A percentile compares a stretch with the other conserved stretches of the same genome.
These are phyloP conservation scores for Leptoteleia sp. DNA, from an alignment of 1,140 invertebrate species.

Conservation along the genomic window DNA sequence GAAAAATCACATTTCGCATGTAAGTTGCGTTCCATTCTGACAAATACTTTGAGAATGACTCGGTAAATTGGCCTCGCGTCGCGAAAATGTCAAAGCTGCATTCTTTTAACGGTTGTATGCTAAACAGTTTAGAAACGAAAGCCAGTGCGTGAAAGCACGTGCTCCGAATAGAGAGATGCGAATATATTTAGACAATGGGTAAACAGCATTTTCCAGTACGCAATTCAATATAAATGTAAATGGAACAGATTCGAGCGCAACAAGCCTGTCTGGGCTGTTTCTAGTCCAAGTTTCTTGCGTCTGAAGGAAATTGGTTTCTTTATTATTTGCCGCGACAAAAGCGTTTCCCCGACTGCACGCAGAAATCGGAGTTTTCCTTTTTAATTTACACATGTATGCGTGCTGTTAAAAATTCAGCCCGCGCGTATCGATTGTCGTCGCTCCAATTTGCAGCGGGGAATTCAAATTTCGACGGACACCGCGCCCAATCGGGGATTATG, in stretches of 20 bases:
- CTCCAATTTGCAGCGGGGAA: conserved; percentile 27
- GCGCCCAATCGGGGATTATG: conserved; percentile 32
- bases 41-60: conserved; percentile 50
- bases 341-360: conserved; percentile 5
- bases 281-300: conserved; percentile 52
- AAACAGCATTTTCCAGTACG: conserved; percentile 75
- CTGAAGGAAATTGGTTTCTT: conserved; percentile 57
- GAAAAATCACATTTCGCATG: conserved; percentile 43
- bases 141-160: conserved; percentile 63
- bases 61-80: conserved; percentile 45
- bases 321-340: conserved; percentile 52
- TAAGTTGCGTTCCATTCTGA: conserved; percentile 47
- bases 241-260: conserved; percentile 78
- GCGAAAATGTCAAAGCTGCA: conserved; percentile 55
- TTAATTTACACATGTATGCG: conserved; percentile 44
- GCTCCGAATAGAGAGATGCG: conserved; percentile 71
- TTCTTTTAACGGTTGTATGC: conserved; percentile 58
- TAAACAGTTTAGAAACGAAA: conserved; percentile 64
- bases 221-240: conserved; percentile 81
- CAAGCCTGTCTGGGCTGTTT: conserved; percentile 61
- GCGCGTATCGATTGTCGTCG: conserved; percentile 24
- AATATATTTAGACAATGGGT: conserved; percentile 74
- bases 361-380: neutral
- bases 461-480: conserved; percentile 12
- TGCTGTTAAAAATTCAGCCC: conserved; percentile 15